phyloP scores from a whole-genome alignment of 2,797 vertebrate genomes.

The Cyclura pinguis region DNA sequence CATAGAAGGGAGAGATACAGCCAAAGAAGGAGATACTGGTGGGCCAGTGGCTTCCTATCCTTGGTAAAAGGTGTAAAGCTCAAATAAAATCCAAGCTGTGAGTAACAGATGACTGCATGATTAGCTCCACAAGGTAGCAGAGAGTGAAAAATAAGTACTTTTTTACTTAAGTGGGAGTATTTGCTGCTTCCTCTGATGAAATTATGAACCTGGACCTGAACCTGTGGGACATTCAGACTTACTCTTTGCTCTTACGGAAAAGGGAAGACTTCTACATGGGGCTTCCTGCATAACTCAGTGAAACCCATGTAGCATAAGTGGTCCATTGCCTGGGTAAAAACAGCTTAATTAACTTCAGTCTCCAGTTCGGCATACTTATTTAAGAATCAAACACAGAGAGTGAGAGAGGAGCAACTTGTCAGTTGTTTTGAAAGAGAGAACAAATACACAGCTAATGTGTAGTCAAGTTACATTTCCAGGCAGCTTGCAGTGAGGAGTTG shows the following conservation, averaged over 20 bases:
- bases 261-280: neutral
- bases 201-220: neutral
- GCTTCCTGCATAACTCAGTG: neutral
- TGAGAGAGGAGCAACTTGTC: neutral
- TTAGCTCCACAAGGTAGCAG: neutral
- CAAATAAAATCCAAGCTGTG: neutral
- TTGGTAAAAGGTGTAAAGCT: conserved; percentile 21
- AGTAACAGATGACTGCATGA: neutral
- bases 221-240: neutral
- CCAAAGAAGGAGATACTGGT: neutral
- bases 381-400: neutral
- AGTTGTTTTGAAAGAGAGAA: neutral
- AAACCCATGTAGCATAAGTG: neutral
- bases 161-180: neutral
- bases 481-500: neutral
- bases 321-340: neutral
- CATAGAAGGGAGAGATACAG: neutral
- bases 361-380: neutral
- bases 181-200: neutral
- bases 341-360: neutral
- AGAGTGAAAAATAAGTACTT: neutral
- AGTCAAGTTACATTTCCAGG: neutral
- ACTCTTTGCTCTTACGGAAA: neutral
- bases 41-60: neutral
- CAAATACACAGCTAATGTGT: neutral